Evolutionary conservation across 2,888 invertebrate genomes (phyloP).

Genomic region (Epinotia brunnichana): DNA sequence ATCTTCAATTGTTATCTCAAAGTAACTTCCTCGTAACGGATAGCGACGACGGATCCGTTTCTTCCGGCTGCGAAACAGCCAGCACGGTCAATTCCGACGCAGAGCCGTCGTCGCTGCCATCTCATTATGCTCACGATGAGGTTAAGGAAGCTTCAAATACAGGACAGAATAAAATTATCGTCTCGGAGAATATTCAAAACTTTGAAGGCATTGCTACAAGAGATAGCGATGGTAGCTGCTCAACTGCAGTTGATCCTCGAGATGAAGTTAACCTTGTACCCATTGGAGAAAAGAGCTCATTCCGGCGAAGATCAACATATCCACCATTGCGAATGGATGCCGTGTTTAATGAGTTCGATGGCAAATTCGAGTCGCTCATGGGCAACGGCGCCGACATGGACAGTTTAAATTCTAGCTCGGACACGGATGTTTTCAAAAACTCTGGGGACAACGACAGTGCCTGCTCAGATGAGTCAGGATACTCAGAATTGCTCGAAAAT

Average conservation of each 20-base stretch:
- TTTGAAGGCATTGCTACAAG: slow-evolving; percentile 57
- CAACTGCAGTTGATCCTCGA: slow-evolving; percentile 53
- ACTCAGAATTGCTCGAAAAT: slow-evolving; percentile 89
- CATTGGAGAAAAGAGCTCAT: slow-evolving; percentile 77
- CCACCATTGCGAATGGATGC: slow-evolving; percentile 70
- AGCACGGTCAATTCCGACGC: slow-evolving; percentile 87
- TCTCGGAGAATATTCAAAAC: slow-evolving; percentile 55
- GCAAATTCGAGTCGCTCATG: slow-evolving; percentile 74
- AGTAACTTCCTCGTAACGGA: slow-evolving; percentile 85
- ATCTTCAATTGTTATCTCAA: slow-evolving; percentile 63
- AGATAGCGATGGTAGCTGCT: slow-evolving; percentile 57
- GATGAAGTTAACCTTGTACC: slow-evolving; percentile 78
- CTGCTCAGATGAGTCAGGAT: slow-evolving; percentile 95
- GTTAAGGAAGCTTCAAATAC: slow-evolving; percentile 63
- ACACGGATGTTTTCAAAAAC: slow-evolving; percentile 79
- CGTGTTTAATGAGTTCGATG: slow-evolving; percentile 65
- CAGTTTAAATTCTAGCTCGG: slow-evolving; percentile 71
- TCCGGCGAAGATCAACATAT: slow-evolving; percentile 75
- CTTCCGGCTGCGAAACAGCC: slow-evolving; percentile 91
- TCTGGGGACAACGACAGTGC: slow-evolving; percentile 89
- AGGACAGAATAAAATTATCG: slow-evolving; percentile 69
- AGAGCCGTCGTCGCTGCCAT: slow-evolving; percentile 79
- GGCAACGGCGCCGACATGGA: slow-evolving; percentile 74
- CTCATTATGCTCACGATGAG: slow-evolving; percentile 74
- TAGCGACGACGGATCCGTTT: slow-evolving; percentile 90